These are phyloP conservation scores for Antheraea assamensis DNA, from an alignment of 2,888 invertebrate genomes.

Conservation along the genomic window DNA sequence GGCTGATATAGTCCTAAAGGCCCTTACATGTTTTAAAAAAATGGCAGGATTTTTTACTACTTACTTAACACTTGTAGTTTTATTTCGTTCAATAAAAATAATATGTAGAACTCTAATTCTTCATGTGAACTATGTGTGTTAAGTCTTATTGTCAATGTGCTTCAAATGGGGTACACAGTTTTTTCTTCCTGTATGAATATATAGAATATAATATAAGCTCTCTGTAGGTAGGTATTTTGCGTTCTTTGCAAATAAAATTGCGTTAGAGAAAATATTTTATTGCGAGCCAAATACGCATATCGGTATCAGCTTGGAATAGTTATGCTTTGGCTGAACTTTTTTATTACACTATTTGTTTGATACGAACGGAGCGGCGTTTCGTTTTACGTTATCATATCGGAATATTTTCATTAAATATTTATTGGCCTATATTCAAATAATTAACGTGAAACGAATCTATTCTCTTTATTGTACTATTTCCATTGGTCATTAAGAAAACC, in stretches of 20 bases:
- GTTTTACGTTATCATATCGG: slow-evolving; percentile 18
- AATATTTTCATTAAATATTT: background rate
- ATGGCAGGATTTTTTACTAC: no score
- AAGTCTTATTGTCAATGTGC: no score
- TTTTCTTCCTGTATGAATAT: no score
- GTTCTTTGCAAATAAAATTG: slow-evolving; percentile 24
- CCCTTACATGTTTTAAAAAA: no score
- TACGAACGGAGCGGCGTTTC: slow-evolving; percentile 17
- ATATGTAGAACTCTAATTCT: no score
- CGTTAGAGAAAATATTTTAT: slow-evolving; percentile 31
- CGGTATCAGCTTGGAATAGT: slow-evolving; percentile 21
- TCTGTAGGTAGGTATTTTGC: background rate
- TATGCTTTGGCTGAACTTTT: slow-evolving; percentile 23
- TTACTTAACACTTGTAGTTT: no score
- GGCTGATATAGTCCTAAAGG: no score
- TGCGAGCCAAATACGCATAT: slow-evolving; percentile 30
- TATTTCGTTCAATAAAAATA: no score
- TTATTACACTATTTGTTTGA: slow-evolving; percentile 17
- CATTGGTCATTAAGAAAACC: background rate
- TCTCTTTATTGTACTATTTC: background rate
- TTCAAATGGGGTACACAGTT: no score
- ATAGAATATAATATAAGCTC: no score
- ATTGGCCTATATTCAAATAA: background rate
- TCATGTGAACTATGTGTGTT: no score
- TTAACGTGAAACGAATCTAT: background rate